Conservation (phyloP, 2,797 vertebrate species). For the Heliangelus exortis region DNA sequence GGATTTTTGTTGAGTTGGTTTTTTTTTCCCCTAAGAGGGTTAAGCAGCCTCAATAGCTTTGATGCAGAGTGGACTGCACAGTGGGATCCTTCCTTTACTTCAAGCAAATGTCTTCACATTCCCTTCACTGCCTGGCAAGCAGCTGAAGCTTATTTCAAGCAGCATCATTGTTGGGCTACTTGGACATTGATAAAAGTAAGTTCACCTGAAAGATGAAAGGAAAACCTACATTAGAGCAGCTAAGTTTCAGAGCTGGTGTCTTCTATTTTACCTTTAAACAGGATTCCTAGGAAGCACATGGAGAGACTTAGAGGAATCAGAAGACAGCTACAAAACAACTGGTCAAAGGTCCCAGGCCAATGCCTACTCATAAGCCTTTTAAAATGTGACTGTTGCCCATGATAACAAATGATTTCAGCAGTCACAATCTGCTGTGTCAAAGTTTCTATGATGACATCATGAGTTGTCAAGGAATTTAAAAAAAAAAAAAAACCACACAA, state of each 20-base stretch:
- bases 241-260: not conserved
- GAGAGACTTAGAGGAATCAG: not conserved
- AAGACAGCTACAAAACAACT: not conserved
- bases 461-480: not conserved
- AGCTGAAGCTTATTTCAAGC: not conserved
- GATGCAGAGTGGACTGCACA: not conserved
- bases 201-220: slow-evolving; percentile 86
- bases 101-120: not conserved
- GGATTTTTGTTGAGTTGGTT: not conserved
- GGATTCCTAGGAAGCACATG: not conserved
- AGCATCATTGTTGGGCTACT: slow-evolving; percentile 74
- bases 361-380: not conserved
- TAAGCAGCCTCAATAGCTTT: not conserved
- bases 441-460: not conserved
- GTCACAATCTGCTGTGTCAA: not conserved
- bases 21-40: not conserved
- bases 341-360: not conserved
- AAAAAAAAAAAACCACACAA: not conserved
- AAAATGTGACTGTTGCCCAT: not conserved
- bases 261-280: not conserved
- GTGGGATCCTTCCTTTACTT: not conserved
- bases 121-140: not conserved
- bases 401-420: not conserved
- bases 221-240: not conserved
- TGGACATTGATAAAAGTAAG: slow-evolving; percentile 89